Evolutionary conservation across 1,140 invertebrate species (phyloP), one percentile per base, ranked within the genome.

Genomic region (Heliconius hewitsoni): DNA sequence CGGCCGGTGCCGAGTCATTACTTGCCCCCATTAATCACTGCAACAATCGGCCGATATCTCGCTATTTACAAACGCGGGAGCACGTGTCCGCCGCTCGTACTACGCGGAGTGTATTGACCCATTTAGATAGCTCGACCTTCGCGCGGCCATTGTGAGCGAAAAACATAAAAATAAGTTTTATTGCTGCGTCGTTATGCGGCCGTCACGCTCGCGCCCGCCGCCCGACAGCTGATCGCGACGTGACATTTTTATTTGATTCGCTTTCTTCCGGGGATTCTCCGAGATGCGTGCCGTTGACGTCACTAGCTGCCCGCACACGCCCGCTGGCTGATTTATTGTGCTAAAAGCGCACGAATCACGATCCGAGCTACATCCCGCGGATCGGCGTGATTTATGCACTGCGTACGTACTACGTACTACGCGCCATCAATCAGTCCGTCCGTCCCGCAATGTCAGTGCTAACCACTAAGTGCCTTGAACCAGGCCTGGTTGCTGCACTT

Each of bases 141-240:
- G 90, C 90, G 90, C 93, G 93, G 90, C 91, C 91, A 94, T 94
- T 94, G 93, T 94, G 89, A 93, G 91, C 92, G 93, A 92, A 94
- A 94, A 93, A 93, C 93, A 93, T 94, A 94, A 94, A 94, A 94
- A 94, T 94, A 94, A 94, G 92, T 94, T 94, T 94, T 94, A 94
- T 94, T 94, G 91, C 91, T 90, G 88, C 89, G 90, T 91, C 89
- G 91, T 93, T 93, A 92, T 92, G 91, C 91, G 84, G 83, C 88
- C 85, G 84, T 85, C 87, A 84, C 89, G 84, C 86, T 81, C 85
- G 82, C 84, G 85, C 84, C 84, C 84, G 81, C 82, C 87, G 83
- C 87, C 89, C 90, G 89, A 90, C 93, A 93, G 92, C 92, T 93
- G 93, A 94, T 94, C 90, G 93, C 92, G 90, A 94, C 93, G 93